These are phyloP conservation scores for Clarias pachynema DNA, from an alignment of 2,797 vertebrate species.

Conservation along the genomic window DNA sequence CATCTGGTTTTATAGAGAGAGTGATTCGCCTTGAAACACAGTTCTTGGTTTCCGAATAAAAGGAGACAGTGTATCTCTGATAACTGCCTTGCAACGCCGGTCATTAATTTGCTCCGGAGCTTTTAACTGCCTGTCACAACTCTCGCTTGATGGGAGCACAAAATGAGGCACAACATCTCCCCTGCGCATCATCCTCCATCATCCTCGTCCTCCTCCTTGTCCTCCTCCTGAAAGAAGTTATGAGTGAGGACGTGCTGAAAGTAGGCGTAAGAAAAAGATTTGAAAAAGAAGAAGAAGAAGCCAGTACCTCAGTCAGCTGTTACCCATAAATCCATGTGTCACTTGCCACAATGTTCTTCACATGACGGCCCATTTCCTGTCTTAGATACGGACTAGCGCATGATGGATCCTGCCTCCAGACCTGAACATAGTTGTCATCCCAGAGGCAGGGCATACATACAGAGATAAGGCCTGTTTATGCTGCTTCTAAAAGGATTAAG, in stretches of 20 bases:
- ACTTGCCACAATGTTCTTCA: background rate
- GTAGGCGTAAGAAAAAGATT: constrained; percentile 10
- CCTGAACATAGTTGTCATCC: background rate
- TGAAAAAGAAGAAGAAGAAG: background rate
- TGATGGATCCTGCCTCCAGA: background rate
- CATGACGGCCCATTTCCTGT: constrained; percentile 3
- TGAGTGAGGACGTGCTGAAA: constrained; percentile 26
- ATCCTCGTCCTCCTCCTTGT: background rate
- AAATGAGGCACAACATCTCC: constrained; percentile 20
- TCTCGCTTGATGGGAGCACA: background rate
- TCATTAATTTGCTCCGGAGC: constrained; percentile 34
- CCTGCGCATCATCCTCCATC: constrained; percentile 3
- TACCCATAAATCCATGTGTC: background rate
- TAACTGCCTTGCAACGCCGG: background rate
- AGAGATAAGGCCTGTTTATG: background rate
- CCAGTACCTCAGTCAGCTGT: background rate
- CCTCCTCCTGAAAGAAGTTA: constrained; percentile 12
- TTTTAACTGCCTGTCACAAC: constrained; percentile 11
- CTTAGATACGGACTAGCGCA: background rate
- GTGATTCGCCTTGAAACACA: background rate
- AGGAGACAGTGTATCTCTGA: background rate
- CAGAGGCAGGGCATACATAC: background rate
- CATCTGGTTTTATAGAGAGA: background rate
- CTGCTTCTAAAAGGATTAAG: constrained; percentile 19
- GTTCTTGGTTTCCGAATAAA: background rate